Base-by-base conservation (phyloP, 2,888 invertebrate species). In the Chymomyza caudatula region DNA sequence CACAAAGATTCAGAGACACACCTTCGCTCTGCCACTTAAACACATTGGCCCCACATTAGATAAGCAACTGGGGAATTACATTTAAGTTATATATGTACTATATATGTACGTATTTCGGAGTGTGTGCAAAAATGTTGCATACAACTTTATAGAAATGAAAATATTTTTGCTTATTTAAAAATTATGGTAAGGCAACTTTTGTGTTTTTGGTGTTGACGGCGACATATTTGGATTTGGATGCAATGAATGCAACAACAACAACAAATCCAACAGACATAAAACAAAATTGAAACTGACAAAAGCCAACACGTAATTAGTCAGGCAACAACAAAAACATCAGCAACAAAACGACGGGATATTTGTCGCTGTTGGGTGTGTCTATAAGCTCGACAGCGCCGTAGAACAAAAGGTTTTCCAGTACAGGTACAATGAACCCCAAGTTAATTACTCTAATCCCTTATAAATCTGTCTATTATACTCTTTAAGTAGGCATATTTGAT, bases 151-250 rank as follows among this genome's bases (percentile, higher is more conserved):
- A 68, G 55, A 57, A 63, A 49, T 57, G 49, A 66, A 69, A 60
- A 53, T 53, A 63, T 52, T 19, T 19, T 76, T 70, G 70, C 70
- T 67, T 60, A 70, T 64, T 73, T 65, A 78, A 82, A 78, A 84
- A 17, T 22, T 81, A 81, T 81, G 80, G 80, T 71, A 77, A 81
- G 67, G 70, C 75, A 71, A 73, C 73, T 76, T 74, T 76, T 68
- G 56, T 73, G 63, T 11, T 58, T 58, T 64, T 74, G 78, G 62
- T 54, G 67, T 65, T 66, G 82, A 73, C 85, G 79, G 77, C 82
- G 73, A 85, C 85, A 78, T 81, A 85, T 81, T 85, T 81, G 80
- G 80, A n/a, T n/a, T n/a, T 69, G 79, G 85, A 81, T 37, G 82
- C 82, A 80, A 84, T 80, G 85, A 85, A 82, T 79, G 78, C 76